A percentile compares a stretch with the other conserved stretches of the same genome.
Conservation (phyloP, 1,140 invertebrate species). For the Akabosia matsudoensis region DNA sequence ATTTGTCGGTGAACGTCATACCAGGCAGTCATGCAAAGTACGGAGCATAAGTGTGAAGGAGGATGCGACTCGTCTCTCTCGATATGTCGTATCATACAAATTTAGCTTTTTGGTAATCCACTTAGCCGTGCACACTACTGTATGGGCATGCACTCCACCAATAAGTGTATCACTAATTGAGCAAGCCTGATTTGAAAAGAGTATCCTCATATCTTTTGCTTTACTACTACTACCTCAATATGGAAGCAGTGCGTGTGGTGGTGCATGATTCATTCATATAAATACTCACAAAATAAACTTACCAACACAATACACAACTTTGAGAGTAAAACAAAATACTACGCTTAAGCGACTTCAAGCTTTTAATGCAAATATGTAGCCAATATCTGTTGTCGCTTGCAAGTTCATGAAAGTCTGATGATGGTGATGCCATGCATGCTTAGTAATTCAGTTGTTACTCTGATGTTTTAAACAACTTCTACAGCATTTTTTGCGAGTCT, state of each 20-base stretch:
- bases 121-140: too few relatives aligned
- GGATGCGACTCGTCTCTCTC: too few relatives aligned
- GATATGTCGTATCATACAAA: too few relatives aligned
- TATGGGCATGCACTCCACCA: background rate
- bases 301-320: background rate
- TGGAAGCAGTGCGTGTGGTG: background rate
- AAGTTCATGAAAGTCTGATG: background rate
- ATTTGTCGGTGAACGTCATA: conserved; percentile 2
- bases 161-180: background rate
- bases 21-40: background rate
- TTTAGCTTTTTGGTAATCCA: too few relatives aligned
- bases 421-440: background rate
- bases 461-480: background rate
- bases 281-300: background rate
- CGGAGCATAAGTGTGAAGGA: too few relatives aligned
- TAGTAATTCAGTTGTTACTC: background rate
- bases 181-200: background rate
- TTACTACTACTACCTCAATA: background rate
- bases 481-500: background rate
- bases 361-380: too few relatives aligned
- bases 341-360: too few relatives aligned
- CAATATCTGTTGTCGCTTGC: background rate
- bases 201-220: too few relatives aligned
- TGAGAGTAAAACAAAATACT: background rate
- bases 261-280: conserved; percentile 15